Percentiles rank a stretch among this genome's conserved stretches.
Evolutionary conservation across 2,797 vertebrate genomes (phyloP).

Genomic region (Acropternis orthonyx): DNA sequence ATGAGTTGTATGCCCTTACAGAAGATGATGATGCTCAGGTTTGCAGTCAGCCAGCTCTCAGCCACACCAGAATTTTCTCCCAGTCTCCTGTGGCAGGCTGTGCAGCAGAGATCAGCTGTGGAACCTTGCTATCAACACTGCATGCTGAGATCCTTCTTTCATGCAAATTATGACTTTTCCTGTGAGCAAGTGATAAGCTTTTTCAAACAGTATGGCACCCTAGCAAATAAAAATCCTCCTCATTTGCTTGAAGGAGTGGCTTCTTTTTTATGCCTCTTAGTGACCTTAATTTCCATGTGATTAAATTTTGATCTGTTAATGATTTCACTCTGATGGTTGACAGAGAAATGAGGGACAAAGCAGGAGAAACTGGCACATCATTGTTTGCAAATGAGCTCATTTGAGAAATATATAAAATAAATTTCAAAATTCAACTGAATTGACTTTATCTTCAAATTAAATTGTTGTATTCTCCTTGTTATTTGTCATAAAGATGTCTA

Average conservation of each 20-base stretch:
- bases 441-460: conserved; percentile 47
- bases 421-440: conserved; percentile 40
- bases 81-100: background rate
- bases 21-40: background rate
- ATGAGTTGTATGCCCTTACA: background rate
- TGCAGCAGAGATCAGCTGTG: background rate
- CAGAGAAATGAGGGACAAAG: background rate
- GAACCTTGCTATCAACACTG: background rate
- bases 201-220: background rate
- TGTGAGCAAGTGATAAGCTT: conserved; percentile 6
- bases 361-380: background rate
- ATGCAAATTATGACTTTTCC: conserved; percentile 30
- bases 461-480: background rate
- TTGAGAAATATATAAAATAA: conserved; percentile 7
- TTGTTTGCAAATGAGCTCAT: conserved; percentile 26
- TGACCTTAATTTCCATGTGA: background rate
- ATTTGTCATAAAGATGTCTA: background rate
- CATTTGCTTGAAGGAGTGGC: background rate
- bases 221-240: background rate
- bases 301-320: conserved; percentile 1
- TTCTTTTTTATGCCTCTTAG: background rate
- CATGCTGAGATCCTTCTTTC: background rate
- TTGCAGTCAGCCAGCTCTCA: background rate
- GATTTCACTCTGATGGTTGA: background rate
- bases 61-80: background rate